Conservation (phyloP, 2,113 vertebrate species). For the Elachura formosa region DNA sequence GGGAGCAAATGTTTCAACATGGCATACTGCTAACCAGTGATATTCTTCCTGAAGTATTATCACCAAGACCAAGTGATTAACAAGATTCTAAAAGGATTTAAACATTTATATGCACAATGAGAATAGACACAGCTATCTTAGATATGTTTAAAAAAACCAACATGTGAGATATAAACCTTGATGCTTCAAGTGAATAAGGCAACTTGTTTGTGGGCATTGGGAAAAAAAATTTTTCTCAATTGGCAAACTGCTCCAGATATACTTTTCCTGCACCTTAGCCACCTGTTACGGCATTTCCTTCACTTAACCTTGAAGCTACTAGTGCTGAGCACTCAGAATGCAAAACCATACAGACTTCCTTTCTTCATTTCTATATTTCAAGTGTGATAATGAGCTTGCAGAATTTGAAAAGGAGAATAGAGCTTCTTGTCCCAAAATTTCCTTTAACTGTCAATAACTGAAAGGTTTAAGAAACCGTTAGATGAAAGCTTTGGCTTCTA, state of each 20-base stretch:
- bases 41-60: background rate
- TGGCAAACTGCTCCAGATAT: background rate
- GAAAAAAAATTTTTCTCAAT: background rate
- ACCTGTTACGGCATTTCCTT: background rate
- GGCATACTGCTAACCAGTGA: background rate
- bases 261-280: background rate
- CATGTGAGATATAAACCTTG: background rate
- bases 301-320: background rate
- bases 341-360: background rate
- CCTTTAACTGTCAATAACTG: background rate
- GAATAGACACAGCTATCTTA: background rate
- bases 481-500: background rate
- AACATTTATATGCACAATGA: background rate
- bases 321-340: background rate
- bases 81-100: conserved; percentile 11
- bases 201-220: background rate
- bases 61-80: background rate
- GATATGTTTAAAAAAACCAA: background rate
- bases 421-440: background rate
- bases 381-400: background rate
- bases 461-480: background rate
- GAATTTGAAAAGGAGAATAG: background rate
- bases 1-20: background rate
- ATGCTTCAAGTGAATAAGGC: background rate
- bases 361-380: background rate